Conservation (phyloP, 2,113 vertebrate species). For the Megaceryle torquata region DNA sequence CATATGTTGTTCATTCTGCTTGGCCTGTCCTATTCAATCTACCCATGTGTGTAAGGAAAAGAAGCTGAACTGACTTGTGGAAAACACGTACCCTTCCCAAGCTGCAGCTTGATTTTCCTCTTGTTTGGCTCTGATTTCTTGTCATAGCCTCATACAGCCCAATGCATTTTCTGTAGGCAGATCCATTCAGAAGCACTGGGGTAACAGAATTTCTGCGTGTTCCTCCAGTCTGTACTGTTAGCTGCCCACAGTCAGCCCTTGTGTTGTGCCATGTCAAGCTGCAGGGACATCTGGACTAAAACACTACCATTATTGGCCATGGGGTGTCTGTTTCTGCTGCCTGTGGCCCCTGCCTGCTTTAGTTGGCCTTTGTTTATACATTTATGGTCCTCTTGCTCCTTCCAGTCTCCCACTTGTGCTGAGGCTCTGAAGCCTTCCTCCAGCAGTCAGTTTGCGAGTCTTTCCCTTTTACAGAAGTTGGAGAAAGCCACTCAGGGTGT, state of each 20-base stretch:
- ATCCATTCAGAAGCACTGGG: not conserved
- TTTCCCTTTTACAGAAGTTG: not conserved
- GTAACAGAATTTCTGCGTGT: not conserved
- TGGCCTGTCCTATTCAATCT: not conserved
- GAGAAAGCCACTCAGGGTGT: not conserved
- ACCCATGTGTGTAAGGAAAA: not conserved
- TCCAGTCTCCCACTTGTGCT: not conserved
- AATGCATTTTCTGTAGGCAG: not conserved
- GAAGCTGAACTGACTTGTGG: not conserved
- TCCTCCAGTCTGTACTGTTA: not conserved
- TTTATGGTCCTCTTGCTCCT: not conserved
- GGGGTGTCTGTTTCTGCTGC: not conserved
- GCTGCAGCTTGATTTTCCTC: not conserved
- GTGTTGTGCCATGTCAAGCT: not conserved
- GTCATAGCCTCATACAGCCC: accelerated
- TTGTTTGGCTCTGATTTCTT: not conserved
- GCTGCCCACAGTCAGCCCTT: not conserved
- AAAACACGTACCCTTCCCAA: not conserved
- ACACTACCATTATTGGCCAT: not conserved
- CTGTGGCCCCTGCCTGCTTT: not conserved
- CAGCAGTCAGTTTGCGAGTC: not conserved
- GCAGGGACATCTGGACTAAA: not conserved
- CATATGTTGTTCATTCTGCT: not conserved
- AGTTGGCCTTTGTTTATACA: not conserved
- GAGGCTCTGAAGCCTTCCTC: not conserved